Evolutionary conservation across 2,888 invertebrate genomes (phyloP), one percentile per base, ranked within the genome.

Genomic region (Trichopoda pennipes): DNA sequence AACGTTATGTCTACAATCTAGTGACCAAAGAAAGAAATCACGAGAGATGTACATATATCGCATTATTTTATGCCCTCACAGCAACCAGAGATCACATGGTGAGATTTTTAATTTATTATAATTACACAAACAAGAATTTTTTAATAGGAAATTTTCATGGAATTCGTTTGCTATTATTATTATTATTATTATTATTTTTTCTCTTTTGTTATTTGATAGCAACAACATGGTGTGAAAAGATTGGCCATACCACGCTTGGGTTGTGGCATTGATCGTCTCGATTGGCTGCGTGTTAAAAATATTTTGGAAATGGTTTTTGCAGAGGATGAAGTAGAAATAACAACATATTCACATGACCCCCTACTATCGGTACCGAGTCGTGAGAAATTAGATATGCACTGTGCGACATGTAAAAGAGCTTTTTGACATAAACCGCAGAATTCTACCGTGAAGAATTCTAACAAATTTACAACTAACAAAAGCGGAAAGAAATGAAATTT

Each of bases 181-280:
- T 9, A 2, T 7, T 2, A 44, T 44, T 44, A 49, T 9, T 44
- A 16, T 28, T 32, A 21, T 8, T 12, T 51, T 14, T 35, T 51
- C 49, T 32, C 8, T 49, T 19, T 9, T 23, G 17, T 42, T 51
- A 21, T 51, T 6, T 72, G 77, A 12, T 68, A 89, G 89, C 87
- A 90, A 53, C 86, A 91, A 81, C 89, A 93, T 84, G 87, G 90
- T 38, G 93, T 94, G 0, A 91, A 87, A 53, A 91, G 92, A 61
- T 84, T 95, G 80, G 93, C 94, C 1, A 93, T 94, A 88, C 94
- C 94, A 1, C 89, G 92, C 68, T 92, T 95, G 84, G 95, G 94
- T 4, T 94, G 94, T 87, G 95, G 94, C 51, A 91, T 94, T 53
- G 94, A 95, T 89, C 89, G 92, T 19, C 89, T 95, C 32, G 91